Base-by-base conservation (phyloP, 2,113 vertebrate genomes). In the Gymnarchus niloticus region DNA sequence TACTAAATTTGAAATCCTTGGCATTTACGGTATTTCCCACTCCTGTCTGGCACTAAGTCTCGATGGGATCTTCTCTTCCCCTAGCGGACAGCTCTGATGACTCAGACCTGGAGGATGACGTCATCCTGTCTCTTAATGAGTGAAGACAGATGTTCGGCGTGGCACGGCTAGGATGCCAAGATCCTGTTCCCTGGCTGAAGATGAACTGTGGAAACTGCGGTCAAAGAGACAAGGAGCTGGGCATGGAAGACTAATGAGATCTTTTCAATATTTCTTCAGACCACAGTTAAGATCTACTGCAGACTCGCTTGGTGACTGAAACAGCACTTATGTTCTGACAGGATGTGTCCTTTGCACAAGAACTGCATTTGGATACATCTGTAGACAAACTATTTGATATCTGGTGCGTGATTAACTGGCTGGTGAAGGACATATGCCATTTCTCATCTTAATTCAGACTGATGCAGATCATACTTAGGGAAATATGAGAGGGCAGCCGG, bases 21-120 rank as follows among this genome's bases (percentile, higher is more conserved):
- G 33, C 33, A 41, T 41, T 37, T 69, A 17, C 61, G 25, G 37
- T 37, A 25, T 46, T 25, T 28, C n/a, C 17, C 3, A 14, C 77
- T 28, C 19, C 44, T 65, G 41, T 19, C 8, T 80, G 77, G 1
- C n/a, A n/a, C n/a, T 10, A 41, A 84, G 65, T 46, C 25, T 37
- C 49, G 57, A 49, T 46, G 25, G 4, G 51, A 44, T 28, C 14
- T 83, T 86, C 87, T 89, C 19, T 91, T 89, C 86, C 94, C 92
- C 73, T 92, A 97, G 96, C 97, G 14, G 98, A 99, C 94, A 98
- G 96, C 93, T 97, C 97, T 0, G 98, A 99, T 92, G 99, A 97
- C 94, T 99, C 98, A 0, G 97, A 99, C 94, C 92, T 99, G 91
- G 98, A 99, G 93, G 98, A 99, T 80, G 98, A 99, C 94, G 98